A percentile compares a stretch with the other conserved stretches of the same genome.
Conservation (phyloP, 2,113 vertebrate genomes). For the Daphoenositta chrysoptera region DNA sequence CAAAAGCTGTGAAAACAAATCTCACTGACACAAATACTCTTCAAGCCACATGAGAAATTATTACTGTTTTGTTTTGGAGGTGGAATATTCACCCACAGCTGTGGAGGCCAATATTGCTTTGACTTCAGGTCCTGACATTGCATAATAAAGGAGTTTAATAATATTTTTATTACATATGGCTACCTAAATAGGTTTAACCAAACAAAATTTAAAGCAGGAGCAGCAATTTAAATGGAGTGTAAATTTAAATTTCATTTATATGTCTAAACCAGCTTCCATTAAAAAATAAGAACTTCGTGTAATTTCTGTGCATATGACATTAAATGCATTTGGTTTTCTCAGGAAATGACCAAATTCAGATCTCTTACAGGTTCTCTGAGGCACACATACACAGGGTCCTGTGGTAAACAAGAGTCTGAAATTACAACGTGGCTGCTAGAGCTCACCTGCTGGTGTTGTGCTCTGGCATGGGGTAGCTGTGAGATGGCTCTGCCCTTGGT, state of each 20-base stretch:
- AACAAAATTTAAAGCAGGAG: not conserved
- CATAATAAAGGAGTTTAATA: not conserved
- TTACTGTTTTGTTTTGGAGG: not conserved
- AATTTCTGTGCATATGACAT: not conserved
- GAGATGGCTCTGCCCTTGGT: not conserved
- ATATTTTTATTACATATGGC: not conserved
- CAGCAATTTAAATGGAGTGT: not conserved
- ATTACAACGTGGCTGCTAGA: not conserved
- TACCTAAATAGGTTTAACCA: not conserved
- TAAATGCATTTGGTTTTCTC: not conserved
- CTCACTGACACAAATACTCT: not conserved
- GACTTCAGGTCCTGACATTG: not conserved
- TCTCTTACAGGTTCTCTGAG: not conserved
- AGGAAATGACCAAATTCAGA: not conserved
- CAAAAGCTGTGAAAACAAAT: not conserved
- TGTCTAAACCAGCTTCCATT: not conserved
- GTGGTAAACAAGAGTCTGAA: not conserved
- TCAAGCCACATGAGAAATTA: not conserved
- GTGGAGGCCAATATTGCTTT: not conserved
- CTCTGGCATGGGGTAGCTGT: accelerated
- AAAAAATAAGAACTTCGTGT: not conserved
- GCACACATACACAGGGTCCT: not conserved
- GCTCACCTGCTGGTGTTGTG: accelerated
- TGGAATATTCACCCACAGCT: not conserved
- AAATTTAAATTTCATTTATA: not conserved